These are phyloP conservation scores for Pristis pectinata DNA, from an alignment of 2,797 vertebrate genomes.

Conservation along the genomic window DNA sequence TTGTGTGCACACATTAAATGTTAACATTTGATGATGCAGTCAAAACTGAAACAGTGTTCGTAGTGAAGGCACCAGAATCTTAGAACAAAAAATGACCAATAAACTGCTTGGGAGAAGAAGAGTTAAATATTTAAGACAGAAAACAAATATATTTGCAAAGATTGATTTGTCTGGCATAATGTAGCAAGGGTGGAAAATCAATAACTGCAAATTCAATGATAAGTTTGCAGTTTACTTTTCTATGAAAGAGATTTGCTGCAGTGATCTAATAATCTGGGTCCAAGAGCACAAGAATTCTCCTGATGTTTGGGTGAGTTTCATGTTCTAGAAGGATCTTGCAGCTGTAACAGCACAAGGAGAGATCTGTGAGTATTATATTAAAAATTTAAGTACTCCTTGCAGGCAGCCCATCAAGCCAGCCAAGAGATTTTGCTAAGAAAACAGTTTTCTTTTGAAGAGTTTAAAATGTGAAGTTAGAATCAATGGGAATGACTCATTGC, in stretches of 20 bases:
- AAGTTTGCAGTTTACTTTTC: constrained; percentile 14
- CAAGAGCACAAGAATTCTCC: not conserved
- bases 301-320: not conserved
- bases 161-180: constrained; percentile 13
- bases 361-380: constrained; percentile 17
- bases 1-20: not conserved
- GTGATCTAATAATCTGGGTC: constrained; percentile 1
- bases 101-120: not conserved
- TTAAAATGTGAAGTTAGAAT: not conserved
- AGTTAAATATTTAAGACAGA: not conserved
- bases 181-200: not conserved
- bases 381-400: constrained; percentile 8
- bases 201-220: constrained; percentile 14
- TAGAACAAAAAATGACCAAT: not conserved
- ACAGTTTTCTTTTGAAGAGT: constrained; percentile 23
- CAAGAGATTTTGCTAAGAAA: constrained; percentile 29
- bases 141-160: not conserved
- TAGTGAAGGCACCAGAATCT: not conserved
- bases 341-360: not conserved
- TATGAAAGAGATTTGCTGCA: not conserved
- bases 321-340: not conserved
- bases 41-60: not conserved
- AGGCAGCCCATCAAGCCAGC: constrained; percentile 20
- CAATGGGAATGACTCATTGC: constrained; percentile 20
- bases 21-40: not conserved